Percentiles rank a stretch among this genome's conserved stretches.
Evolutionary conservation across 53 echinoderm and acorn worm genomes (phyloP).

Genomic region (Holothuria scabra): DNA sequence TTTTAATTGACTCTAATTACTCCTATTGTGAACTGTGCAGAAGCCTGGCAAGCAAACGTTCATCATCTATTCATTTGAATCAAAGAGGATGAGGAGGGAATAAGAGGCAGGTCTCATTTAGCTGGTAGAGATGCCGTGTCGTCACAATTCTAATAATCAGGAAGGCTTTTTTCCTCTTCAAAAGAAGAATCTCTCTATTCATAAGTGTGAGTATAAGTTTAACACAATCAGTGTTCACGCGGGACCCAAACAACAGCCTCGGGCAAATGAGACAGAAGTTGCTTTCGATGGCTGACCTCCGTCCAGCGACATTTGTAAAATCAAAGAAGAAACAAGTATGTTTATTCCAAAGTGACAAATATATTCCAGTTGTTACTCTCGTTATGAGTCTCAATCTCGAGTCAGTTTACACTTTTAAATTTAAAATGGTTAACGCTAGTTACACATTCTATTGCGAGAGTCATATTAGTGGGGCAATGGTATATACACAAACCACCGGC

Average conservation of each 20-base stretch:
- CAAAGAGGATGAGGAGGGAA: constrained; percentile 16
- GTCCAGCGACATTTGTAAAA: too few species aligned
- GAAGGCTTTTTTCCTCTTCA: not conserved
- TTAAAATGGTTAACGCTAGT: too few species aligned
- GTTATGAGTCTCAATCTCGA: too few species aligned
- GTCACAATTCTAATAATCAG: constrained; percentile 21
- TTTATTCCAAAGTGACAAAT: too few species aligned
- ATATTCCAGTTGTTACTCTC: too few species aligned
- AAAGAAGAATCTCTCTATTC: not conserved
- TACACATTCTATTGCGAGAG: too few species aligned
- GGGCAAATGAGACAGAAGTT: not conserved
- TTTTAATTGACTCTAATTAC: constrained; percentile 96
- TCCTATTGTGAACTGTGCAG: constrained; percentile 63
- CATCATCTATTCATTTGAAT: not conserved
- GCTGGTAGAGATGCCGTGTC: not conserved
- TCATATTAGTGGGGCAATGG: too few species aligned
- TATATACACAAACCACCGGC: too few species aligned
- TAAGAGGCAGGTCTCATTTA: constrained; percentile 11
- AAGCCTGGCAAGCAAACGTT: constrained; percentile 14
- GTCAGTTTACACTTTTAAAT: too few species aligned
- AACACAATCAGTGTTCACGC: constrained; percentile 22
- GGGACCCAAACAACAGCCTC: constrained; percentile 12
- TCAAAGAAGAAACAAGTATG: too few species aligned
- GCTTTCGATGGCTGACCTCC: too few species aligned
- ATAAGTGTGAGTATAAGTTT: not conserved